Evolutionary conservation across 2,888 invertebrate species (phyloP), one percentile per base, ranked within the genome.

Genomic region (Rhopalosiphum nymphaeae): DNA sequence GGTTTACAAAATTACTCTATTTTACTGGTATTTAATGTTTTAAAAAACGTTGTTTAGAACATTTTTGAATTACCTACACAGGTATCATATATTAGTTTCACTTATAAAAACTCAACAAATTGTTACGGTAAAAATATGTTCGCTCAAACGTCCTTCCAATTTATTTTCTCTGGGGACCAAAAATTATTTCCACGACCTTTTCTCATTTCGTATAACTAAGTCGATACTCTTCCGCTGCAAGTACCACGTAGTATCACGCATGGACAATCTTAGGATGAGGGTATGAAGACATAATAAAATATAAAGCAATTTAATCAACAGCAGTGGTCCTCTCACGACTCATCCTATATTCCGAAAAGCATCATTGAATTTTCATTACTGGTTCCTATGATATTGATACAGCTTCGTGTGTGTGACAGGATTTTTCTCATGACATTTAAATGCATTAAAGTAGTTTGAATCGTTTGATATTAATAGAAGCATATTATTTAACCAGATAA

Each of bases 241-340:
- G 36, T 78, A 21, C 78, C 36, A 78, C 78, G 78, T 78, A 78
- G 78, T 78, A 36, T 78, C 36, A 78, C 78, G 78, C 78, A 78
- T 78, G 78, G 36, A 9, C 78, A 42, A 21, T 78, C 9, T 85
- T 29, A 44, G 29, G 85, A 26, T 36, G 11, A 85, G 44, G 42
- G 25, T 26, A 25, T 10, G 26, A 36, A 44, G 25, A 44, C 44
- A 42, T 26, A 84, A 85, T 85, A 44, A 85, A 85, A 85, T 85
- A 85, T 67, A 67, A 67, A 67, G 67, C 67, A 67, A 67, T 67
- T 67, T 67, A 67, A 67, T 67, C 67, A 67, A 67, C 67, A 67
- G 67, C 67, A 36, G 67, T 67, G 67, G 67, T 67, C 67, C 67
- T 67, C 67, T 36, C 67, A n/a, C 36, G n/a, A 67, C 21, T 67